Conservation (phyloP, 2,888 invertebrate species). For the Ennomos quercinarius region DNA sequence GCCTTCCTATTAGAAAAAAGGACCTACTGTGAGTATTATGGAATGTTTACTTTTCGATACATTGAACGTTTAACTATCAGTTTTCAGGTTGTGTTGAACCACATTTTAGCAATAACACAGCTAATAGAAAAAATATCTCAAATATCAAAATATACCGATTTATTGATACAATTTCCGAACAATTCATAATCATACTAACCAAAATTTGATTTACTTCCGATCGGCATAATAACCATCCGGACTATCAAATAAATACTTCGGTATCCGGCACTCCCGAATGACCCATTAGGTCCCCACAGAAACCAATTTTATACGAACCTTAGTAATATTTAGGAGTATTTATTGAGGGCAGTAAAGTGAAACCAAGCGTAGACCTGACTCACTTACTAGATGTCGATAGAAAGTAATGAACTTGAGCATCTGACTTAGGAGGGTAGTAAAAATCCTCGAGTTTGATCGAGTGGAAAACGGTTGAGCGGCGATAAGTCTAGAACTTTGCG, state of each 20-base stretch:
- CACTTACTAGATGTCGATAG: constrained; percentile 28
- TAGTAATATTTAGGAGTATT: constrained; percentile 40
- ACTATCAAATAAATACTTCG: constrained; percentile 35
- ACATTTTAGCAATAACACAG: neutral
- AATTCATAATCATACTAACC: constrained; percentile 26
- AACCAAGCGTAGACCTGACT: constrained; percentile 32
- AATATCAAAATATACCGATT: constrained; percentile 8
- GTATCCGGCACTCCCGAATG: constrained; percentile 35
- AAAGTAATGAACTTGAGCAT: constrained; percentile 48
- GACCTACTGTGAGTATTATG: too few relatives aligned
- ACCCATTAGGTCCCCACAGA: constrained; percentile 37
- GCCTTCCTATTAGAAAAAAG: too few relatives aligned
- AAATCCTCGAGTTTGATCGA: constrained; percentile 39
- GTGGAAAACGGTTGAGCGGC: constrained; percentile 40
- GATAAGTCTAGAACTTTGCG: neutral
- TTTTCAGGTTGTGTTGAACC: too few relatives aligned
- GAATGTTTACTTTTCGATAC: too few relatives aligned
- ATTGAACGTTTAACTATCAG: too few relatives aligned
- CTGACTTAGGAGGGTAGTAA: constrained; percentile 40
- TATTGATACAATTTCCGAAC: constrained; percentile 23
- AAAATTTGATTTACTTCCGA: constrained; percentile 30
- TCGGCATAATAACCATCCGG: constrained; percentile 26
- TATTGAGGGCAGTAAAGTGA: constrained; percentile 40
- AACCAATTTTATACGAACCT: constrained; percentile 40
- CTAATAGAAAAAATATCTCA: neutral